Conservation (phyloP, 1,140 invertebrate genomes). For the Hirudo medicinalis region DNA sequence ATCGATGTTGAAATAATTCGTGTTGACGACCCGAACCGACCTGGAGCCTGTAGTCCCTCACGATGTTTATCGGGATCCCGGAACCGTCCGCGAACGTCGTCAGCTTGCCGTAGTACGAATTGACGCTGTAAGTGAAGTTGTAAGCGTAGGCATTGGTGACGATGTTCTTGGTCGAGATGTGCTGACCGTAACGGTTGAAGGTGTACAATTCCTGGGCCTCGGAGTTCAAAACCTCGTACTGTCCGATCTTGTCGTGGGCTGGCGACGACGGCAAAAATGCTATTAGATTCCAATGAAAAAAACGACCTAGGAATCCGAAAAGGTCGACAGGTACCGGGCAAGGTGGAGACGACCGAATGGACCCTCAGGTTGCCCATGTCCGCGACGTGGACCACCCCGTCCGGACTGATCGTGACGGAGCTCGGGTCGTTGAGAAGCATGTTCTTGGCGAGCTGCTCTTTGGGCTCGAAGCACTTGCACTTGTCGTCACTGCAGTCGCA, state of each 20-base stretch:
- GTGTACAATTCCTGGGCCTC: conserved; percentile 82
- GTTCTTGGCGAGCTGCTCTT: conserved; percentile 70
- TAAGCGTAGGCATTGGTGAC: conserved; percentile 79
- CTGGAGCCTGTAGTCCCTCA: conserved; percentile 51
- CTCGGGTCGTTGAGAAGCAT: conserved; percentile 85
- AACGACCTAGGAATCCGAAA: too few species aligned
- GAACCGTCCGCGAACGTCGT: conserved; percentile 79
- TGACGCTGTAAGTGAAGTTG: conserved; percentile 85
- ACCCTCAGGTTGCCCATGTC: conserved; percentile 70
- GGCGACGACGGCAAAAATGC: too few species aligned
- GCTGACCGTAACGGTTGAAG: conserved; percentile 89
- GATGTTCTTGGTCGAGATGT: conserved; percentile 78
- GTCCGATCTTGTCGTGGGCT: conserved; percentile 55
- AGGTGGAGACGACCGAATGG: conserved; percentile 71
- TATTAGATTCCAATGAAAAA: too few species aligned
- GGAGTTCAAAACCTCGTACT: conserved; percentile 81
- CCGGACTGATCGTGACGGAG: conserved; percentile 71
- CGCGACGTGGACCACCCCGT: conserved; percentile 76
- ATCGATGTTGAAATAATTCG: too few species aligned
- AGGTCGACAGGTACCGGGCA: conserved; percentile 47
- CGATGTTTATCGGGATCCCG: conserved; percentile 68
- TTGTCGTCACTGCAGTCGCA: conserved; percentile 75
- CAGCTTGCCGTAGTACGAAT: conserved; percentile 85
- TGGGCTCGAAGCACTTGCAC: conserved; percentile 64
- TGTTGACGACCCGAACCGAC: too few species aligned